These are phyloP conservation scores for Lucilia cuprina DNA, from an alignment of 1,140 invertebrate species.

Conservation along the genomic window DNA sequence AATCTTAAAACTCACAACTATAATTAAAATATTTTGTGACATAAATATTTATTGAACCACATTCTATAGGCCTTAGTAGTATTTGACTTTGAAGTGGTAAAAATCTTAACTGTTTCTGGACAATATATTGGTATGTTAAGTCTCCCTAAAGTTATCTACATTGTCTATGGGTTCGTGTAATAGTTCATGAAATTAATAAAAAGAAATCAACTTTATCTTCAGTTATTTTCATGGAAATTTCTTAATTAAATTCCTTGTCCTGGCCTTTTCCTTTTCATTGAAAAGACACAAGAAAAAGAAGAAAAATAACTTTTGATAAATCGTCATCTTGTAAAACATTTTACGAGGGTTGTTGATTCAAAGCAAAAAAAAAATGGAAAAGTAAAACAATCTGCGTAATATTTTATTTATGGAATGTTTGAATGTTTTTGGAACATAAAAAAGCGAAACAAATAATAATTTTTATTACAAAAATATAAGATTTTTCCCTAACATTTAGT, in stretches of 20 bases:
- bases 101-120: background rate
- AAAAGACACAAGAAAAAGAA: background rate
- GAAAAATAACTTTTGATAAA: constrained; percentile 25
- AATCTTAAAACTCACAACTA: no score
- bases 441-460: no score
- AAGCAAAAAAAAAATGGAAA: no score
- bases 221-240: constrained; percentile 31
- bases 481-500: background rate
- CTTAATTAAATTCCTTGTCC: constrained; percentile 32
- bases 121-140: background rate
- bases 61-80: background rate
- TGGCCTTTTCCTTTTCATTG: background rate
- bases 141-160: background rate
- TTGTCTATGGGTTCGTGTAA: background rate
- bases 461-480: no score
- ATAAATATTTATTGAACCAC: background rate
- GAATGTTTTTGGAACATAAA: no score
- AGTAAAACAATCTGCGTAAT: no score
- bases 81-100: background rate
- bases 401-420: no score
- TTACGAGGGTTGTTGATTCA: no score
- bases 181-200: constrained; percentile 18
- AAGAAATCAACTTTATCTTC: constrained; percentile 26
- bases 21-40: no score
- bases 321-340: background rate